These are phyloP conservation scores for Exocentrus adspersus DNA, from an alignment of 2,888 invertebrate genomes.

Conservation along the genomic window DNA sequence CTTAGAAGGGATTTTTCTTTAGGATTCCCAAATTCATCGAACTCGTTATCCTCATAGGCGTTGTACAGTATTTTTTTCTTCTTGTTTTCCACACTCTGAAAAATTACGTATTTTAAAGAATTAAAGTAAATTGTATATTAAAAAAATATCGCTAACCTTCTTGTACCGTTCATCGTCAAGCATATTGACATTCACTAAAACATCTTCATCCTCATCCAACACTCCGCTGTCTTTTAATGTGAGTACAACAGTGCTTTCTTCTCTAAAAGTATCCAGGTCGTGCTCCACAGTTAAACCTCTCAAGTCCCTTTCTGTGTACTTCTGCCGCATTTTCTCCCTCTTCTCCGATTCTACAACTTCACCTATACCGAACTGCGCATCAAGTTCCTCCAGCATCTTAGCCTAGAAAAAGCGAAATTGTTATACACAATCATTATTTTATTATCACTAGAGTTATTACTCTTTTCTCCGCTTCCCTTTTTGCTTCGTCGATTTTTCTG, in stretches of 20 bases:
- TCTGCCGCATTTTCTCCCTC: constrained; percentile 66
- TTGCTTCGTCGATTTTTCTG: constrained; percentile 80
- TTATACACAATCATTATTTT: constrained; percentile 1
- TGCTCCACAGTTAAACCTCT: constrained; percentile 90
- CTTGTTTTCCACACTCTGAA: constrained; percentile 81
- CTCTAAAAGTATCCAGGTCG: constrained; percentile 73
- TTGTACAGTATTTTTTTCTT: constrained; percentile 89
- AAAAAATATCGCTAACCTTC: constrained; percentile 65
- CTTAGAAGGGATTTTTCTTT: constrained; percentile 76
- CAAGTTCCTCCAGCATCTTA: constrained; percentile 93
- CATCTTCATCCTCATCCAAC: constrained; percentile 83
- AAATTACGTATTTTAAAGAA: constrained; percentile 36
- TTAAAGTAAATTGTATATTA: background rate
- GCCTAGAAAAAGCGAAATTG: constrained; percentile 69
- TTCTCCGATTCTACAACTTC: constrained; percentile 85
- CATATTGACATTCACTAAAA: constrained; percentile 91
- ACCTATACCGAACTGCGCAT: constrained; percentile 91
- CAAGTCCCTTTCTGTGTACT: constrained; percentile 78
- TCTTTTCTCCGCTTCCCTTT: constrained; percentile 84
- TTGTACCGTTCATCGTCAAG: constrained; percentile 85
- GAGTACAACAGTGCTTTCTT: constrained; percentile 86
- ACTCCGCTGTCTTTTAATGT: constrained; percentile 94
- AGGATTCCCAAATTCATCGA: constrained; percentile 75
- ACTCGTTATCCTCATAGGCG: constrained; percentile 83
- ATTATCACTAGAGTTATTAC: constrained; percentile 61